Evolutionary conservation across 2,888 invertebrate species (phyloP).

Genomic region (Neoascia interrupta): DNA sequence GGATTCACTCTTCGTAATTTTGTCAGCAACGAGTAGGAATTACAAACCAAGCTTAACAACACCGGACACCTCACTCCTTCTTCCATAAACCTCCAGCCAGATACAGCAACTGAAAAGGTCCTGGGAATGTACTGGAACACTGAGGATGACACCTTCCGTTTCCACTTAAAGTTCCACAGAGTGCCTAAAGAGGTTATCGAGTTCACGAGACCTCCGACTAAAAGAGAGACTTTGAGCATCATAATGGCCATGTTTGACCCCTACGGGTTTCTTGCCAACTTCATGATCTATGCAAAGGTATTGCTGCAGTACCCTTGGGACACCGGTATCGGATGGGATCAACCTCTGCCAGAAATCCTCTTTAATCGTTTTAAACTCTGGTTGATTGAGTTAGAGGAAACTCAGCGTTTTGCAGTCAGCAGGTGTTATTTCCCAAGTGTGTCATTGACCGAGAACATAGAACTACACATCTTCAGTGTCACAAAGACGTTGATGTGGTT

Average conservation of each 20-base stretch:
- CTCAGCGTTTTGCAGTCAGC: neutral
- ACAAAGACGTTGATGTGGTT: neutral
- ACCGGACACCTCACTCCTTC: no score
- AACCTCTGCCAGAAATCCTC: neutral
- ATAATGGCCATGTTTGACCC: conserved; percentile 73
- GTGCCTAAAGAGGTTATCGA: neutral
- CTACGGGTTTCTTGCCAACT: conserved; percentile 70
- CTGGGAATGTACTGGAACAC: neutral
- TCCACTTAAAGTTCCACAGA: neutral
- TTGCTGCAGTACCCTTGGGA: conserved; percentile 39
- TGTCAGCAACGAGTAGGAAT: neutral
- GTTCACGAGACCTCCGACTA: neutral
- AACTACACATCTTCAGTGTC: neutral
- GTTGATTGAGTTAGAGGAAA: neutral
- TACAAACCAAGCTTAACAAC: neutral
- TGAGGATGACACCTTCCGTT: neutral
- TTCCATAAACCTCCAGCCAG: no score
- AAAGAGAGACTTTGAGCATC: conserved; percentile 41
- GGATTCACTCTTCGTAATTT: no score
- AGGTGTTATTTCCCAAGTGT: neutral
- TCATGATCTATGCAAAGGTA: conserved; percentile 42
- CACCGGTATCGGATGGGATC: neutral
- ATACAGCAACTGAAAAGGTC: neutral
- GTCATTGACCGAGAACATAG: neutral
- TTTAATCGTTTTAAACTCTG: neutral